A percentile compares a stretch with the other conserved stretches of the same genome.
Conservation (phyloP, 2,888 invertebrate genomes). For the Pachycephus smyrnensis region DNA sequence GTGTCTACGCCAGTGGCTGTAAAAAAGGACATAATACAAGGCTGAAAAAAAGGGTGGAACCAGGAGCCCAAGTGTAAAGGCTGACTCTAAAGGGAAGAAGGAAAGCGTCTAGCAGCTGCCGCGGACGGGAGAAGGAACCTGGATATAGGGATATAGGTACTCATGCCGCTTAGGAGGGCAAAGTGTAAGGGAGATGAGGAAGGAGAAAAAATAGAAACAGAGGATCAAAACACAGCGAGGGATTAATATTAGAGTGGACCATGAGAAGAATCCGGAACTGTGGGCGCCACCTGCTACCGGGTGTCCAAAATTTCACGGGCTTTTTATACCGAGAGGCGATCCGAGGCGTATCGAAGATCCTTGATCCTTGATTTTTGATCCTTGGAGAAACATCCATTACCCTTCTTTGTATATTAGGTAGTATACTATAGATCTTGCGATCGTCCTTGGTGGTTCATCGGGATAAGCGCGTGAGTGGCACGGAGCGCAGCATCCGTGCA, state of each 20-base stretch:
- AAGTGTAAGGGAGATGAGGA: background rate
- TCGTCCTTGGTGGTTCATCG: no score
- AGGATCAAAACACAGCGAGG: background rate
- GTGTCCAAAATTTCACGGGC: conserved; percentile 10
- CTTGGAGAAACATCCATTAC: background rate
- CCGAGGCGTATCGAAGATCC: no score
- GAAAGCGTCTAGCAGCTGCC: background rate
- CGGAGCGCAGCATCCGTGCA: background rate
- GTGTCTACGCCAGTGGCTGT: background rate
- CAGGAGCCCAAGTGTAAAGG: background rate
- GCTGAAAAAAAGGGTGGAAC: background rate
- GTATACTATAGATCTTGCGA: background rate
- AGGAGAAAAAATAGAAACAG: background rate
- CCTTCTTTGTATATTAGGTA: no score
- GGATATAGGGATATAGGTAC: background rate
- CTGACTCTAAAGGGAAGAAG: background rate
- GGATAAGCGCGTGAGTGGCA: no score
- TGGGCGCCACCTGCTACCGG: conserved; percentile 15
- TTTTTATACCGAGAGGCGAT: background rate
- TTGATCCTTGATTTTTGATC: background rate
- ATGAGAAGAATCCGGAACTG: background rate
- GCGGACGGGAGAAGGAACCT: no score
- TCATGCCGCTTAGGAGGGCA: background rate
- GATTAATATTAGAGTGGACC: background rate
- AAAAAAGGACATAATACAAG: background rate